A percentile compares a stretch with the other conserved stretches of the same genome.
These are phyloP conservation scores for Zapus hudsonius DNA, from an alignment of 2,113 vertebrate species.

Conservation along the genomic window DNA sequence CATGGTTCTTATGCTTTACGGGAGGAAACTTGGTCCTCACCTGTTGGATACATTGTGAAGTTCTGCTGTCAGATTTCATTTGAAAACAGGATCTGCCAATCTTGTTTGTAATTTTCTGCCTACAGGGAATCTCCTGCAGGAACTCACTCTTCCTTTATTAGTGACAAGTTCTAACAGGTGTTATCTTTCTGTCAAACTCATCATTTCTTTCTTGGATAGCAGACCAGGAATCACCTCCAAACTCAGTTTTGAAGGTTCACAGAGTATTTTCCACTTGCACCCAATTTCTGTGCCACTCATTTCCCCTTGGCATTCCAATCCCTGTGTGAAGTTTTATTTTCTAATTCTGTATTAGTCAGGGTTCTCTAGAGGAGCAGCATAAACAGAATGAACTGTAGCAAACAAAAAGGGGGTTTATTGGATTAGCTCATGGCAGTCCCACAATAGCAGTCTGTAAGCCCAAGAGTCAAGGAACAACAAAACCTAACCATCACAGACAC, in stretches of 20 bases:
- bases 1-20: neutral
- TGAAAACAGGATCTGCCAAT: constrained; percentile 31
- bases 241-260: neutral
- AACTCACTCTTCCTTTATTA: neutral
- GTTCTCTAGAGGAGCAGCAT: no score
- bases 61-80: neutral
- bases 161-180: constrained; percentile 44
- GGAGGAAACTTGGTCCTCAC: neutral
- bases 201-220: neutral
- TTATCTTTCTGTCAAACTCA: constrained; percentile 57
- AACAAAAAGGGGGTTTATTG: no score
- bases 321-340: neutral
- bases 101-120: constrained; percentile 28
- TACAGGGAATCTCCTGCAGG: neutral
- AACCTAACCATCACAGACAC: no score
- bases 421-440: no score
- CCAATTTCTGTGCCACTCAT: neutral
- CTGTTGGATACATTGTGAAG: neutral
- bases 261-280: neutral
- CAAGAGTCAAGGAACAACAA: no score
- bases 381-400: no score
- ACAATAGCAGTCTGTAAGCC: no score
- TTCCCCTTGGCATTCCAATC: neutral
- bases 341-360: no score
- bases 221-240: neutral